These are phyloP conservation scores for Lasioglossum vierecki DNA, from an alignment of 2,888 invertebrate species.

Conservation along the genomic window DNA sequence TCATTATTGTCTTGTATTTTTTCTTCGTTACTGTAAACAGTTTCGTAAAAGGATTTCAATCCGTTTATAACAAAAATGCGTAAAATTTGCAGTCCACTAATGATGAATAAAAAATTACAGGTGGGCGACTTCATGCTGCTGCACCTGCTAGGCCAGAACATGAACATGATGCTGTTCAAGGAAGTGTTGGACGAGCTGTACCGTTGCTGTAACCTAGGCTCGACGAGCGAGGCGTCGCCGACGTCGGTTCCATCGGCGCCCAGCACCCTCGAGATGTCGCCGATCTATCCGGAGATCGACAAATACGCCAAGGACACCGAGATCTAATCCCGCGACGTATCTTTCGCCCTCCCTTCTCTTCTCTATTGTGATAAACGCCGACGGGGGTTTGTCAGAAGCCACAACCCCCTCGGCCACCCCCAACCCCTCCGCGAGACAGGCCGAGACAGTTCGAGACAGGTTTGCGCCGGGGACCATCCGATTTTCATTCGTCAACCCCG, in stretches of 20 bases:
- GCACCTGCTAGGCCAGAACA: conserved; percentile 93
- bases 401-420: conserved; percentile 38
- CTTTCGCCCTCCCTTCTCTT: conserved; percentile 30
- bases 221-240: conserved; percentile 86
- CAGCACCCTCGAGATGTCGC: conserved; percentile 94
- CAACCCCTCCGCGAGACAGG: conserved; percentile 34
- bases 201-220: conserved; percentile 88
- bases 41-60: too few species aligned
- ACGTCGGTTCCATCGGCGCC: conserved; percentile 90
- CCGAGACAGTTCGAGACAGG: conserved; percentile 35
- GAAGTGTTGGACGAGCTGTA: conserved; percentile 93
- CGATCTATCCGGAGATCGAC: conserved; percentile 92
- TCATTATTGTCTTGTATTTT: too few species aligned
- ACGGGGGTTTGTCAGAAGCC: conserved; percentile 34
- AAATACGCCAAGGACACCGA: conserved; percentile 93
- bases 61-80: too few species aligned
- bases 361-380: conserved; percentile 69
- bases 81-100: too few species aligned
- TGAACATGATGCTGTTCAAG: conserved; percentile 92
- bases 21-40: too few species aligned
- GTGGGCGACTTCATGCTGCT: conserved; percentile 94
- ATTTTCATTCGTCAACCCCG: background rate
- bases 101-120: conserved; percentile 83
- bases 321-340: conserved; percentile 86
- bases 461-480: conserved; percentile 41